Conservation (phyloP, 2,113 vertebrate genomes). For the Galbula dea region DNA sequence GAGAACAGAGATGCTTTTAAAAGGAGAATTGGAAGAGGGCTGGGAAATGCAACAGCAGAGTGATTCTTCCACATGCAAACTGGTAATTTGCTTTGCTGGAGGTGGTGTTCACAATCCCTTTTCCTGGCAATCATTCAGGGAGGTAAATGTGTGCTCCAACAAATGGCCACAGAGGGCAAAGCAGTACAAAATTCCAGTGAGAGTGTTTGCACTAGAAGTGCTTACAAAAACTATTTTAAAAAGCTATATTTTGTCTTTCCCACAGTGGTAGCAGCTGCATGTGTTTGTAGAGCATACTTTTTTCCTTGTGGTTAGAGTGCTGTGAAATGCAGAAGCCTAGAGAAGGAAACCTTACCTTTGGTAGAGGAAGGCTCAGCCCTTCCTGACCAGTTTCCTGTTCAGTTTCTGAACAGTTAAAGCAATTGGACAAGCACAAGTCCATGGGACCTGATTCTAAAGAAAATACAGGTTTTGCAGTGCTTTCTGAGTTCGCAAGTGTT, state of each 20-base stretch:
- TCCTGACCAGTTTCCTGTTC: too few species aligned
- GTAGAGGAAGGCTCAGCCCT: too few species aligned
- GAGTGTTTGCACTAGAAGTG: not conserved
- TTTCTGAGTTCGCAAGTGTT: too few species aligned
- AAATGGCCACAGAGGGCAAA: not conserved
- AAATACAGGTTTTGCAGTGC: too few species aligned
- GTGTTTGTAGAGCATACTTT: not conserved
- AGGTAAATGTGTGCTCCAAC: not conserved
- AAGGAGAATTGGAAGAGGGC: not conserved
- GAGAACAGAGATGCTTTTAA: not conserved
- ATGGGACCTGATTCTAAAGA: too few species aligned
- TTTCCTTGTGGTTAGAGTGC: not conserved
- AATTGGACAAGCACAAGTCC: too few species aligned
- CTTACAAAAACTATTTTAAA: not conserved
- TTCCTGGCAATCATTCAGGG: not conserved
- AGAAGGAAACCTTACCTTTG: too few species aligned
- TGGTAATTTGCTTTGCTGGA: conserved; percentile 21
- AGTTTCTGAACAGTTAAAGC: too few species aligned
- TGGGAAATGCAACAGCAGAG: not conserved
- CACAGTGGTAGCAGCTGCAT: not conserved
- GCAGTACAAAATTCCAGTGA: not conserved
- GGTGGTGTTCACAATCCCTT: not conserved
- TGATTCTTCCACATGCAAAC: not conserved
- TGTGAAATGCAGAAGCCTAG: not conserved
- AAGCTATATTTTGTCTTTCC: not conserved